Percentiles rank a stretch among this genome's conserved stretches.
These are phyloP conservation scores for Nemopilema nomurai DNA, from an alignment of 30 jellyfish, hydroid and myxozoan species.

Conservation along the genomic window DNA sequence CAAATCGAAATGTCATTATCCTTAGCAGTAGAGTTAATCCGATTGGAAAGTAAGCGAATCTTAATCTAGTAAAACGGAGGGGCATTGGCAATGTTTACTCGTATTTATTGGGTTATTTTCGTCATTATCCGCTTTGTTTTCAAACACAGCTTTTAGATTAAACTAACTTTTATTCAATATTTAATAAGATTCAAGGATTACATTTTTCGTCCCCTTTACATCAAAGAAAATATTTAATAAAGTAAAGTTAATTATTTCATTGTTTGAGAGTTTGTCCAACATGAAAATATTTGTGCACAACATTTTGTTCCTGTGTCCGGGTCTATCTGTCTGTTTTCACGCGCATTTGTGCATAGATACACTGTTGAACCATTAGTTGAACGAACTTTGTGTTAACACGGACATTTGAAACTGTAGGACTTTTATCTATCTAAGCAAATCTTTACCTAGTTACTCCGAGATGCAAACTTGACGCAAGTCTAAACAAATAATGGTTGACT, in stretches of 20 bases:
- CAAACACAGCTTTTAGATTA: not conserved
- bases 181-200: constrained; percentile 2
- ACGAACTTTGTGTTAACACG: too few species aligned
- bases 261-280: constrained; percentile 5
- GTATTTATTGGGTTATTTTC: not conserved
- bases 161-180: not conserved
- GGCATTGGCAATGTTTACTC: too few species aligned
- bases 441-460: not conserved
- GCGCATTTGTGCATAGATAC: not conserved
- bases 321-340: not conserved
- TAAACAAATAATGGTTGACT: too few species aligned
- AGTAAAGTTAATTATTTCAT: not conserved
- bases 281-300: not conserved
- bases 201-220: not conserved
- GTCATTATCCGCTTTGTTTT: not conserved
- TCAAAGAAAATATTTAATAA: not conserved
- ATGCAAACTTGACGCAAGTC: not conserved
- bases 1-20: not conserved
- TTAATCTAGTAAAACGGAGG: not conserved
- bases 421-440: not conserved
- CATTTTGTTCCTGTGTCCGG: not conserved
- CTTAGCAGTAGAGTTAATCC: not conserved
- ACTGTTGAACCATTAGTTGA: too few species aligned
- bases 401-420: not conserved
- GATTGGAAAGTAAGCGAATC: not conserved